Percentiles rank a stretch among this genome's conserved stretches.
These are phyloP conservation scores for Hirtodrosophila cameraria DNA, from an alignment of 2,888 invertebrate genomes.

Conservation along the genomic window DNA sequence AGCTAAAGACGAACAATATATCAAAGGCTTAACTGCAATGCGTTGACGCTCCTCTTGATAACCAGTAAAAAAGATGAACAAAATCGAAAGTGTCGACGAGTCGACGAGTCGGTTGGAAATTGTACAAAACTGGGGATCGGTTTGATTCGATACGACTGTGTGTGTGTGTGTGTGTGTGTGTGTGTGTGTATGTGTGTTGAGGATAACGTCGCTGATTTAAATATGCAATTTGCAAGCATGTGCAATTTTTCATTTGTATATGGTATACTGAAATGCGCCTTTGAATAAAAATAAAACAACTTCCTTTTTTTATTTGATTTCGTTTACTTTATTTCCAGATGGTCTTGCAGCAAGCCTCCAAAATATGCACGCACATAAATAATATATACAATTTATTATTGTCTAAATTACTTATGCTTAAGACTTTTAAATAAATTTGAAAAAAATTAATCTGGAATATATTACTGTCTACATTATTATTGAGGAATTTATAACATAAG, in stretches of 20 bases:
- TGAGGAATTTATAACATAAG: slow-evolving; percentile 6
- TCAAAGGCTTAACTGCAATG: slow-evolving; percentile 33
- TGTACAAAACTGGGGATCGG: not conserved
- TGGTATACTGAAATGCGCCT: slow-evolving; percentile 20
- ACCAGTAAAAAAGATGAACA: slow-evolving; percentile 7
- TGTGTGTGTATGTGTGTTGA: slow-evolving; percentile 39
- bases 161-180: too few species aligned
- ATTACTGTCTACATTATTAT: not conserved
- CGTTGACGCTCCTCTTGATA: slow-evolving; percentile 12
- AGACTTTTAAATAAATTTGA: not conserved
- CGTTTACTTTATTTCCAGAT: slow-evolving; percentile 18
- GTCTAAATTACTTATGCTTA: slow-evolving; percentile 25
- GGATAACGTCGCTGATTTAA: slow-evolving; percentile 55
- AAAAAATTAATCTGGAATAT: not conserved
- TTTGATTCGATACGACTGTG: too few species aligned
- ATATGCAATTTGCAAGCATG: slow-evolving; percentile 68
- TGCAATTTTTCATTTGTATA: slow-evolving; percentile 60
- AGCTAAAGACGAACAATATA: slow-evolving; percentile 34
- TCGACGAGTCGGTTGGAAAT: slow-evolving; percentile 22
- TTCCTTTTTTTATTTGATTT: slow-evolving; percentile 33
- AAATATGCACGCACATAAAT: slow-evolving; percentile 1
- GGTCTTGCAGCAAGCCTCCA: slow-evolving; percentile 8
- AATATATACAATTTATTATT: slow-evolving; percentile 42
- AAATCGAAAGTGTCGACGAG: slow-evolving; percentile 44
- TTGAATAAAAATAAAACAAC: slow-evolving; percentile 12